Percentiles rank a stretch among this genome's conserved stretches.
Conservation (phyloP, 2,888 invertebrate genomes). For the Furcula furcula region DNA sequence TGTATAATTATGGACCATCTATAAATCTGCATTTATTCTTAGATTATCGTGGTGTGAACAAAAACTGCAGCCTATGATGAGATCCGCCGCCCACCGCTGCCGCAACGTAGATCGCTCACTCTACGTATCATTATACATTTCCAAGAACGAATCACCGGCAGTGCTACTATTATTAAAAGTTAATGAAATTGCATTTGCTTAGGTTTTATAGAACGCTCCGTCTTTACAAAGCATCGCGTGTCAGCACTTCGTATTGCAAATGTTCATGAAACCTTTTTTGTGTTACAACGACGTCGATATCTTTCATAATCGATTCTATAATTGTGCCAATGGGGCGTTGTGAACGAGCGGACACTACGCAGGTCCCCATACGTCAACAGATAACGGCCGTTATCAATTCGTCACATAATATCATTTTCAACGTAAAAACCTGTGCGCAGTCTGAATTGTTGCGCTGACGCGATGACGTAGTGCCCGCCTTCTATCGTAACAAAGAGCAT, state of each 20-base stretch:
- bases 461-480: constrained; percentile 34
- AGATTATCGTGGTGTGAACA: too few relatives aligned
- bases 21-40: too few relatives aligned
- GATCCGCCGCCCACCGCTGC: constrained; percentile 9
- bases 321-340: constrained; percentile 8
- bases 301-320: constrained; percentile 3
- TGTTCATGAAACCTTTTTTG: too few relatives aligned
- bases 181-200: constrained; percentile 31
- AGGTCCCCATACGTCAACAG: constrained; percentile 28
- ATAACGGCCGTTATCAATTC: constrained; percentile 36
- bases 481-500: constrained; percentile 28
- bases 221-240: too few relatives aligned
- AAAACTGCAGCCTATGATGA: constrained; percentile 12
- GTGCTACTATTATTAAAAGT: constrained; percentile 44
- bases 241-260: too few relatives aligned
- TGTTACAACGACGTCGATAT: constrained; percentile 5
- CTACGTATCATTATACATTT: constrained; percentile 46
- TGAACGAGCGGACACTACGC: constrained; percentile 30
- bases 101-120: too few relatives aligned
- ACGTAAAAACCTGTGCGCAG: constrained; percentile 11
- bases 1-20: too few relatives aligned
- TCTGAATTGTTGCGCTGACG: constrained; percentile 17
- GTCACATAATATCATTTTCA: constrained; percentile 21
- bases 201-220: too few relatives aligned
- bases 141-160: constrained; percentile 46